These are phyloP conservation scores for Protophormia terraenovae DNA, from an alignment of 2,888 invertebrate genomes.

Conservation along the genomic window DNA sequence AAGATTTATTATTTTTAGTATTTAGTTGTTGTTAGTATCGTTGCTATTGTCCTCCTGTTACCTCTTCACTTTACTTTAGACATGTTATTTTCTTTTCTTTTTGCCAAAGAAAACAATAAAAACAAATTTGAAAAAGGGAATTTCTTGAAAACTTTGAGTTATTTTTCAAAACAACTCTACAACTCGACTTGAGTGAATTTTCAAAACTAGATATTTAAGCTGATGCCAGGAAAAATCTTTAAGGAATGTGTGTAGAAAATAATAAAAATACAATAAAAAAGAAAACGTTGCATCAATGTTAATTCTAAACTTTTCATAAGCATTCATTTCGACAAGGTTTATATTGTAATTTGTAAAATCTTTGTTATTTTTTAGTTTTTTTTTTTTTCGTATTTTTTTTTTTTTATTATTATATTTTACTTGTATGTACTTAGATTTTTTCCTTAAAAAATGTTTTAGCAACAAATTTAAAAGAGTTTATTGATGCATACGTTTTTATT, in stretches of 20 bases:
- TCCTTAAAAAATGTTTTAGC: neutral
- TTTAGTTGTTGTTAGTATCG: conserved; percentile 18
- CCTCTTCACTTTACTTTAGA: neutral
- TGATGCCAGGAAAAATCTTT: conserved; percentile 23
- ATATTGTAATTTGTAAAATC: conserved; percentile 34
- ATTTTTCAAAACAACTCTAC: conserved; percentile 3
- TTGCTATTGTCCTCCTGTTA: conserved; percentile 6
- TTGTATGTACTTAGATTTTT: neutral
- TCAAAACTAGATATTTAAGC: conserved; percentile 38
- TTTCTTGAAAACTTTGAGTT: conserved; percentile 39
- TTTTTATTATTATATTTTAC: conserved; percentile 5
- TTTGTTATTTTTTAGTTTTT: neutral
- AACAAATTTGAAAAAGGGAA: conserved; percentile 36
- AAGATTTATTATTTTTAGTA: conserved; percentile 57
- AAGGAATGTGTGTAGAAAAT: conserved; percentile 14
- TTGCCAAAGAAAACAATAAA: conserved; percentile 21
- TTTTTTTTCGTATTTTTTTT: neutral
- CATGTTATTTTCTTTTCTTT: neutral
- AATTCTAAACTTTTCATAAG: conserved; percentile 22
- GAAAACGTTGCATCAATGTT: neutral
- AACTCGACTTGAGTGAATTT: conserved; percentile 34
- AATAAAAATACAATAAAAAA: conserved; percentile 7
- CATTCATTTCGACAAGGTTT: conserved; percentile 22
- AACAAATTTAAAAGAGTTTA: conserved; percentile 4
- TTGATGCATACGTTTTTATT: too few species aligned